These are phyloP conservation scores for Murina feae DNA, from an alignment of 2,113 vertebrate genomes.

Conservation along the genomic window DNA sequence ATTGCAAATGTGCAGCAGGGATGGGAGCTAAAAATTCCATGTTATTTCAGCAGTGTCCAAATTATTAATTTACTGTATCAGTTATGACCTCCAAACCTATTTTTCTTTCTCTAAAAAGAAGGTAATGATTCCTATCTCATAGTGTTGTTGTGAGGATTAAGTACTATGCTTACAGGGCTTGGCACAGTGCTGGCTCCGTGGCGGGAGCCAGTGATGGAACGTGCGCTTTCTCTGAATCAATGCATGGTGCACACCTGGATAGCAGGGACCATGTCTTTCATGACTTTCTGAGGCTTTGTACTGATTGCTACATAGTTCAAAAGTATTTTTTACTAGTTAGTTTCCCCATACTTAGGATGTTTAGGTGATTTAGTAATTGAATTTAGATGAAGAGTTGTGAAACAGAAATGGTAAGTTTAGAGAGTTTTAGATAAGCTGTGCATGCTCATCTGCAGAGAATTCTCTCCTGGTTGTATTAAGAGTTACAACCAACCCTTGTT, in stretches of 20 bases:
- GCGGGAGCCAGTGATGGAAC: too few species aligned
- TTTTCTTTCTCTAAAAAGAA: not conserved
- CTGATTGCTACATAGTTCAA: not conserved
- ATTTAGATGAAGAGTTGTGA: not conserved
- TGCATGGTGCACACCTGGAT: not conserved
- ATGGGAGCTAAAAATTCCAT: not conserved
- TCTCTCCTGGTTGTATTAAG: not conserved
- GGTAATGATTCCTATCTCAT: not conserved
- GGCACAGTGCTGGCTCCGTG: too few species aligned
- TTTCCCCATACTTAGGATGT: not conserved
- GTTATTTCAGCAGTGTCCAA: not conserved
- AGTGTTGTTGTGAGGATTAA: not conserved
- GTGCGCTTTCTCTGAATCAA: not conserved
- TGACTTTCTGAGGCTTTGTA: not conserved
- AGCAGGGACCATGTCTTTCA: fast-evolving
- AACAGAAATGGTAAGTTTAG: not conserved
- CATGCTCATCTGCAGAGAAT: not conserved
- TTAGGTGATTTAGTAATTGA: not conserved
- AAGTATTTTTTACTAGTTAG: not conserved
- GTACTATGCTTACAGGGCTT: not conserved
- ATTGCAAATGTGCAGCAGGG: not conserved
- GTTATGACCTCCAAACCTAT: not conserved
- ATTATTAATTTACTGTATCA: slow-evolving; percentile 30
- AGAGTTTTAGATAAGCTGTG: not conserved
- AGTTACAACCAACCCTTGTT: not conserved